Evolutionary conservation across 2,797 vertebrate species (phyloP).

Genomic region (Taenioides sp.): DNA sequence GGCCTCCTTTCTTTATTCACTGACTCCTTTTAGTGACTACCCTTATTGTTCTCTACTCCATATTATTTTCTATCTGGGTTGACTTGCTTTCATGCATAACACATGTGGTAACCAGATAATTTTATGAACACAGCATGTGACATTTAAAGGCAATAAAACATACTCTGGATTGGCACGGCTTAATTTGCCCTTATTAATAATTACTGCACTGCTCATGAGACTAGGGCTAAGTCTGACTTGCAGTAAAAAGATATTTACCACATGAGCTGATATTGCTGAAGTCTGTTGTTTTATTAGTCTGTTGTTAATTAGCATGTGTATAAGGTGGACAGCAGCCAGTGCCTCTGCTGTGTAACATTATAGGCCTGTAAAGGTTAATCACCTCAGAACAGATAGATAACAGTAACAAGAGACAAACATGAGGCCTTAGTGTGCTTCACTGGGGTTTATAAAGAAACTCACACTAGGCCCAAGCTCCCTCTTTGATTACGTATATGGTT

Average conservation of each 20-base stretch:
- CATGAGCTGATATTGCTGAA: conserved; percentile 15
- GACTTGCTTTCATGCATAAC: conserved; percentile 10
- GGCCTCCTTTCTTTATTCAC: conserved; percentile 54
- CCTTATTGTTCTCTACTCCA: conserved; percentile 15
- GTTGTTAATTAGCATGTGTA: conserved; percentile 32
- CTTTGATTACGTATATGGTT: conserved; percentile 8
- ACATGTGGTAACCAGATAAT: conserved; percentile 10
- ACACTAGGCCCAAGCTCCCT: conserved; percentile 20
- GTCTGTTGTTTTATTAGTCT: conserved; percentile 20
- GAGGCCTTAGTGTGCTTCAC: conserved; percentile 28
- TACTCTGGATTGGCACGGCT: conserved; percentile 13
- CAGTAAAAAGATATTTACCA: conserved; percentile 32
- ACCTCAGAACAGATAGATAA: conserved; percentile 59
- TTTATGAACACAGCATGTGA: conserved; percentile 28
- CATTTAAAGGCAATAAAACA: conserved; percentile 36
- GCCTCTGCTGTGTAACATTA: conserved; percentile 61
- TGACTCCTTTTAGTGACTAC: conserved; percentile 44
- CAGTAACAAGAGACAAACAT: conserved; percentile 74
- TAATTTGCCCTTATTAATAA: conserved; percentile 28
- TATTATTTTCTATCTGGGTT: conserved; percentile 24
- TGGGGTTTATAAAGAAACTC: conserved; percentile 51
- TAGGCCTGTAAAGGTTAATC: conserved; percentile 72
- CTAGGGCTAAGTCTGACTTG: conserved; percentile 28
- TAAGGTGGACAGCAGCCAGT: conserved; percentile 52
- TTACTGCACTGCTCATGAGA: conserved; percentile 30